phyloP scores from a whole-genome alignment of 1,140 invertebrate species.

The Pogonognathellus flavescens region DNA sequence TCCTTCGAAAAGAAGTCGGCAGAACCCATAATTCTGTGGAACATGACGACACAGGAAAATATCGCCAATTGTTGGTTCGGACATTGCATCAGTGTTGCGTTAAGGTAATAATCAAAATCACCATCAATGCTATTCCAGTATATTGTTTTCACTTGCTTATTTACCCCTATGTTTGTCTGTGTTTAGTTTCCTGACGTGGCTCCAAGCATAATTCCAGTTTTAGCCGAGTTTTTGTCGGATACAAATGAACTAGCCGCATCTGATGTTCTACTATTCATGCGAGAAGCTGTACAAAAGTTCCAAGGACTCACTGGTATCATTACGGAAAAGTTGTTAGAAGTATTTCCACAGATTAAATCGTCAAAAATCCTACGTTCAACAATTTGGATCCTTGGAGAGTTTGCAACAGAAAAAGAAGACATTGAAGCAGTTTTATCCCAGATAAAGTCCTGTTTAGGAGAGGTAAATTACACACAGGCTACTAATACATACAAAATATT shows the following conservation, averaged over 20 bases:
- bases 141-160: neutral
- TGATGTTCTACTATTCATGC: slow-evolving; percentile 94
- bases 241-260: slow-evolving; percentile 92
- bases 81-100: slow-evolving; percentile 96
- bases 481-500: no score
- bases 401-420: slow-evolving; percentile 83
- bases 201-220: slow-evolving; percentile 90
- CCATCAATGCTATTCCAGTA: no score
- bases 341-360: slow-evolving; percentile 85
- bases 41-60: slow-evolving; percentile 96
- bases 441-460: slow-evolving; percentile 84
- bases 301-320: slow-evolving; percentile 78
- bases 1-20: slow-evolving; percentile 95
- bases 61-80: slow-evolving; percentile 93
- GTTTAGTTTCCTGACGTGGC: slow-evolving; percentile 94
- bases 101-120: slow-evolving; percentile 74
- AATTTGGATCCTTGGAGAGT: slow-evolving; percentile 98
- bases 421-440: slow-evolving; percentile 85
- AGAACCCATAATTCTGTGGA: slow-evolving; percentile 89
- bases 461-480: no score
- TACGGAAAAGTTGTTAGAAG: slow-evolving; percentile 82
- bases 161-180: slow-evolving; percentile 7
- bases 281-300: slow-evolving; percentile 95
- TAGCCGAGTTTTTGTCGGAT: slow-evolving; percentile 97
- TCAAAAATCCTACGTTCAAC: slow-evolving; percentile 92